phyloP scores from a whole-genome alignment of 2,113 vertebrate species.

The Puffinus mauretanicus region DNA sequence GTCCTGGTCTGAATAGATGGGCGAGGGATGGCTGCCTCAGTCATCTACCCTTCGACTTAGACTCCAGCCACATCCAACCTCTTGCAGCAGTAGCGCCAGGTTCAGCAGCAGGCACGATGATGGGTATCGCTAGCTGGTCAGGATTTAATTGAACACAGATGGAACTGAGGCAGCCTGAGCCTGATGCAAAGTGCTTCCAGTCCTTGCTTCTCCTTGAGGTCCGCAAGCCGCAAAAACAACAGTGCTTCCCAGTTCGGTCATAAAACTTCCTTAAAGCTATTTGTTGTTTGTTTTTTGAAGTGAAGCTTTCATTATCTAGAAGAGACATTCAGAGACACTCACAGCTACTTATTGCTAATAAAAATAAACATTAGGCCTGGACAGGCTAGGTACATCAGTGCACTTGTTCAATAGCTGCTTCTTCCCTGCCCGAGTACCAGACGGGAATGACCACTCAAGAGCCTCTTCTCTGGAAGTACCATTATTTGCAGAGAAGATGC shows the following conservation, averaged over 20 bases:
- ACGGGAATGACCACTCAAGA: not conserved
- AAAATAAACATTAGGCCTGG: not conserved
- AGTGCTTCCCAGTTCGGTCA: not conserved
- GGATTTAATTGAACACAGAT: conserved; percentile 25
- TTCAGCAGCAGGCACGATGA: not conserved
- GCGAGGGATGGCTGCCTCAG: not conserved
- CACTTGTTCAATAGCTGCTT: not conserved
- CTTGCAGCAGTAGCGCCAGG: not conserved
- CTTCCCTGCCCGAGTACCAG: not conserved
- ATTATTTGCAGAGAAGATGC: not conserved
- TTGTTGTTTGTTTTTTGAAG: conserved; percentile 2
- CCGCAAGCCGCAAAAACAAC: not conserved
- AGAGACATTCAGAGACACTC: not conserved
- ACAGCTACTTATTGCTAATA: not conserved
- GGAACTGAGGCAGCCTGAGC: not conserved
- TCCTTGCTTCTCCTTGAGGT: not conserved
- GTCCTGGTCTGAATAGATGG: not conserved
- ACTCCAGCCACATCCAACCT: not conserved
- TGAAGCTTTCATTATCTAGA: conserved; percentile 23
- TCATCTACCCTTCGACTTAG: not conserved
- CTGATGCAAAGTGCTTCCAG: conserved; percentile 1
- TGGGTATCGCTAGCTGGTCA: not conserved
- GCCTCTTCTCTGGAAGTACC: not conserved
- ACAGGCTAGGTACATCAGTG: not conserved
- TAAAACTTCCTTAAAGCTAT: conserved; percentile 18